Evolutionary conservation across 2,113 vertebrate species (phyloP).

Genomic region (Phalacrocorax carbo): DNA sequence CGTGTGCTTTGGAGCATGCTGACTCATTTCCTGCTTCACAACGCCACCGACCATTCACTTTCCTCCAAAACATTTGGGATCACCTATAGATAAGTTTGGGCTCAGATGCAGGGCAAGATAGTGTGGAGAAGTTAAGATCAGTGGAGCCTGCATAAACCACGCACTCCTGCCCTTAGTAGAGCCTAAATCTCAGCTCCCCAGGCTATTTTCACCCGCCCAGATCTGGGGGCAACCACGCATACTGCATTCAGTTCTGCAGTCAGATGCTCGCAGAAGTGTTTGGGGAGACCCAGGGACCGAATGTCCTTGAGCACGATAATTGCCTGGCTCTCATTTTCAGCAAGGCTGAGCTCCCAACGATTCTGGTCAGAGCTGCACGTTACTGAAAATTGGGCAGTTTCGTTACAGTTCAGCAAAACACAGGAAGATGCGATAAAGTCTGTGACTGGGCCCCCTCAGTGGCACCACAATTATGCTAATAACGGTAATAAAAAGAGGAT

Average conservation of each 20-base stretch:
- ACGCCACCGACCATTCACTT: neutral
- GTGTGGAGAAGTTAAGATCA: fast-evolving
- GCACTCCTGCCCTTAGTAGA: fast-evolving
- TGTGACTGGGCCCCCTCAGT: neutral
- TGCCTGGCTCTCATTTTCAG: neutral
- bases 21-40: neutral
- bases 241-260: neutral
- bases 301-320: neutral
- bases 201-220: neutral
- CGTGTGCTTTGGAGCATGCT: neutral
- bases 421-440: neutral
- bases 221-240: neutral
- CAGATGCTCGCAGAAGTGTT: neutral
- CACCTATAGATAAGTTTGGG: neutral
- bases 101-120: neutral
- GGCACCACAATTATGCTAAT: neutral
- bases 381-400: neutral
- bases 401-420: neutral
- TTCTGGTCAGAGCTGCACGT: fast-evolving
- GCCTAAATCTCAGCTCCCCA: neutral
- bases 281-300: neutral
- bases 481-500: neutral
- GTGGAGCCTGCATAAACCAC: no score
- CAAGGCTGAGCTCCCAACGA: neutral
- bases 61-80: neutral